These are phyloP conservation scores for Pediacus dermestoides DNA, from an alignment of 2,888 invertebrate species.

Conservation along the genomic window DNA sequence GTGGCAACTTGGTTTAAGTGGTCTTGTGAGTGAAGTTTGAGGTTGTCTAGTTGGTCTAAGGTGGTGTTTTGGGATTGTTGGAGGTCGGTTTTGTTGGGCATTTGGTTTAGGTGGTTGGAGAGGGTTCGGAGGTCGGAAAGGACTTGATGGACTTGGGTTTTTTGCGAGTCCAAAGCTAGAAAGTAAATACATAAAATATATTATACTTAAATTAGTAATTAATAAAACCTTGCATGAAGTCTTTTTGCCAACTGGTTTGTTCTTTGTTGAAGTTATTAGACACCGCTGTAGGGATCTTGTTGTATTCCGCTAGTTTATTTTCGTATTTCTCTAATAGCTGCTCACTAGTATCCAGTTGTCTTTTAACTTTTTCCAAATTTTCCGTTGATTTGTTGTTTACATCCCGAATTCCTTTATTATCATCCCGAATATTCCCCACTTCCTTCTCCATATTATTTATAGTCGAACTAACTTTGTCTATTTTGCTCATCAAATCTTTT, in stretches of 20 bases:
- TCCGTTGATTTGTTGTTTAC: conserved; percentile 50
- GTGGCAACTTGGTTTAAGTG: conserved; percentile 11
- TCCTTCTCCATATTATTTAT: conserved; percentile 40
- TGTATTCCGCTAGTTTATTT: conserved; percentile 54
- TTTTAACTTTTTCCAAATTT: conserved; percentile 49
- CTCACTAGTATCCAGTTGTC: conserved; percentile 53
- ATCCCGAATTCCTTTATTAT: conserved; percentile 47
- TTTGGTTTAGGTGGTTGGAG: conserved; percentile 32
- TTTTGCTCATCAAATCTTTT: conserved; percentile 38
- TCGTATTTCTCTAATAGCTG: conserved; percentile 58
- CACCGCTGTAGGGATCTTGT: conserved; percentile 35
- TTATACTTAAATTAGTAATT: conserved; percentile 8
- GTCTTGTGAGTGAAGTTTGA: conserved; percentile 14
- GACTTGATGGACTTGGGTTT: conserved; percentile 39
- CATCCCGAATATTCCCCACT: conserved; percentile 41
- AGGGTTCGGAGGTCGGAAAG: conserved; percentile 37
- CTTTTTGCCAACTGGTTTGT: conserved; percentile 42
- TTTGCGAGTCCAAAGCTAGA: conserved; percentile 40
- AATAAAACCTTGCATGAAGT: conserved; percentile 40
- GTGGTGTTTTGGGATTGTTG: conserved; percentile 61
- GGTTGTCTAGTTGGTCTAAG: not conserved
- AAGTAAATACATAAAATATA: conserved; percentile 13
- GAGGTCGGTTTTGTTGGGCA: conserved; percentile 55
- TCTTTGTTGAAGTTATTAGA: conserved; percentile 29
- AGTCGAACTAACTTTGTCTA: conserved; percentile 37